Evolutionary conservation across 92 coral and sea anemone genomes (phyloP).

Genomic region (Actinernus sp.): DNA sequence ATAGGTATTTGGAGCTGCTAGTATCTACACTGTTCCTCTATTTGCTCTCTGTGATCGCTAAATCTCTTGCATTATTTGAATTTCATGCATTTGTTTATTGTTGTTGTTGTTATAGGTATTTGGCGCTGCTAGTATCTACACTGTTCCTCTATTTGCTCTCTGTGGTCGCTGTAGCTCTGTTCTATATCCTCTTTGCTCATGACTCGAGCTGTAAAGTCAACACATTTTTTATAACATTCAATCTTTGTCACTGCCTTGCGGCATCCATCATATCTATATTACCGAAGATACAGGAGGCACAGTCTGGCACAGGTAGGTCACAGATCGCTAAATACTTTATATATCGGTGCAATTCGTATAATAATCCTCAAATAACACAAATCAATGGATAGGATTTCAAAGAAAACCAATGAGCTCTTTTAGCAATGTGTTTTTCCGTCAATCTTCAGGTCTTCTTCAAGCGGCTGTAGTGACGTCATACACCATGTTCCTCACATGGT

Average conservation of each 20-base stretch:
- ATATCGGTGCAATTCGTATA: neutral
- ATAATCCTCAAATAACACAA: neutral
- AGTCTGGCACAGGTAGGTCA: slow-evolving; percentile 76
- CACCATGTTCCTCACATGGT: slow-evolving; percentile 79
- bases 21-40: too few species aligned
- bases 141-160: slow-evolving; percentile 55
- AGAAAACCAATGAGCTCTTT: neutral
- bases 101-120: too few species aligned
- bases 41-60: too few species aligned
- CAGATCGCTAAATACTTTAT: neutral
- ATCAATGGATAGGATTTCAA: neutral
- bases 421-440: too few species aligned
- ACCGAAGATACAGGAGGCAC: slow-evolving; percentile 76
- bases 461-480: slow-evolving; percentile 76
- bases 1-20: too few species aligned
- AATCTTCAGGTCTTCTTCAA: slow-evolving; percentile 70
- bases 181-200: slow-evolving; percentile 54
- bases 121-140: slow-evolving; percentile 33
- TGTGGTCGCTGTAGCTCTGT: slow-evolving; percentile 45
- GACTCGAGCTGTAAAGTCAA: slow-evolving; percentile 63
- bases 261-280: slow-evolving; percentile 70
- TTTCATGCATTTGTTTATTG: too few species aligned
- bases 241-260: slow-evolving; percentile 63
- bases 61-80: too few species aligned
- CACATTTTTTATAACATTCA: slow-evolving; percentile 74